Evolutionary conservation across 2,888 invertebrate genomes (phyloP).

Genomic region (Amblyjoppa fuscipennis): DNA sequence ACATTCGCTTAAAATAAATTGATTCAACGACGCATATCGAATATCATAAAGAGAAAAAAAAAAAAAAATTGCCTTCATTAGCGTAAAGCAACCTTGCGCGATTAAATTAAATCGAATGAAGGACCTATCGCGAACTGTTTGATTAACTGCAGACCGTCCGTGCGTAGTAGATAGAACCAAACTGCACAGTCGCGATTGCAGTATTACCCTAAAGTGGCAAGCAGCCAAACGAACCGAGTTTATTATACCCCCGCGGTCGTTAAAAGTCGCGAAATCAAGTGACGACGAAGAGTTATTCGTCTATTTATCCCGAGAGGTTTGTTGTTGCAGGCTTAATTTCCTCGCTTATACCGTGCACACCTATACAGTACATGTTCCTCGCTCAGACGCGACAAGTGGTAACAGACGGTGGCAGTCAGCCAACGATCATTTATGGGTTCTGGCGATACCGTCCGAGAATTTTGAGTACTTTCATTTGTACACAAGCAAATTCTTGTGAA

Average conservation of each 20-base stretch:
- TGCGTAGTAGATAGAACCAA: slow-evolving; percentile 19
- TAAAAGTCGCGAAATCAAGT: slow-evolving; percentile 31
- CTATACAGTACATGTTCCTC: not conserved
- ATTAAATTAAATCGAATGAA: not conserved
- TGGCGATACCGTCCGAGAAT: slow-evolving; percentile 26
- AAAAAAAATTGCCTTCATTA: not conserved
- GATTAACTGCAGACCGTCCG: not conserved
- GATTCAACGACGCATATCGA: not conserved
- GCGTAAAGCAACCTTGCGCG: not conserved
- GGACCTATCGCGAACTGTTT: not conserved
- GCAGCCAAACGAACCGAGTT: slow-evolving; percentile 46
- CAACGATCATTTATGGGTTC: slow-evolving; percentile 52
- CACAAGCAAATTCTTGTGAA: not conserved
- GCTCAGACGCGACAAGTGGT: slow-evolving; percentile 43
- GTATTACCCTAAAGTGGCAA: slow-evolving; percentile 27
- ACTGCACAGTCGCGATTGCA: slow-evolving; percentile 15
- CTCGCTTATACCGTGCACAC: slow-evolving; percentile 2
- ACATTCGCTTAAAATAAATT: not conserved
- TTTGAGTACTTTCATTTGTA: slow-evolving; percentile 8
- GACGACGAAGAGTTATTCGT: slow-evolving; percentile 43
- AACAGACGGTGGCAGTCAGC: slow-evolving; percentile 55
- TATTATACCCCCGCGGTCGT: slow-evolving; percentile 30
- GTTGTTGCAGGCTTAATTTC: slow-evolving; percentile 37
- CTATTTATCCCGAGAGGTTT: slow-evolving; percentile 46
- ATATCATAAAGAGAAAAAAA: not conserved